Percentiles rank a stretch among this genome's conserved stretches.
phyloP scores from a whole-genome alignment of 2,888 invertebrate genomes.

The Cephonodes hylas region DNA sequence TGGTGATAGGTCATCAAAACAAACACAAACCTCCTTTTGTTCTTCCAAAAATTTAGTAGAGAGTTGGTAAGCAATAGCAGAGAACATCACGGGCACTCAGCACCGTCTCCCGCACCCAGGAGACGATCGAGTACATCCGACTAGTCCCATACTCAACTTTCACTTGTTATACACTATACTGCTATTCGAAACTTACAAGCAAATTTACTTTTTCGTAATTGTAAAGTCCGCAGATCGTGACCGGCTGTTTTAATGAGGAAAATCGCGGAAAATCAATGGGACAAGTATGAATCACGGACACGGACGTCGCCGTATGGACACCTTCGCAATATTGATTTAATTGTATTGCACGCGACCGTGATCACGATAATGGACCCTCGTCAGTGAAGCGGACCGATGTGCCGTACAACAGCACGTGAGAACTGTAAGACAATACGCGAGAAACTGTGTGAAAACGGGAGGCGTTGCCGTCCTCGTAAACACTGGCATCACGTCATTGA shows the following conservation, averaged over 20 bases:
- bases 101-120: constrained; percentile 47
- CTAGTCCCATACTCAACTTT: constrained; percentile 48
- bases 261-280: constrained; percentile 47
- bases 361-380: constrained; percentile 29
- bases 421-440: constrained; percentile 70
- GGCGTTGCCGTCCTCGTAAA: constrained; percentile 81
- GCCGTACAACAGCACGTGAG: constrained; percentile 65
- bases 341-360: constrained; percentile 31
- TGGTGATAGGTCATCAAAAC: background rate
- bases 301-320: constrained; percentile 27
- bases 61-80: constrained; percentile 67
- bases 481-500: constrained; percentile 75
- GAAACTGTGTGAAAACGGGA: constrained; percentile 77
- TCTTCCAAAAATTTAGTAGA: constrained; percentile 71
- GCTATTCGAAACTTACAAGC: constrained; percentile 12
- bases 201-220: constrained; percentile 19
- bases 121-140: constrained; percentile 37
- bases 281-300: constrained; percentile 46
- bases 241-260: constrained; percentile 31
- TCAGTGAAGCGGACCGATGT: constrained; percentile 25
- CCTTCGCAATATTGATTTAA: constrained; percentile 26
- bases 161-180: constrained; percentile 15
- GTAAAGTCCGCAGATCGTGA: constrained; percentile 24
- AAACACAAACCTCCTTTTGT: constrained; percentile 47
- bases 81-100: constrained; percentile 62